Evolutionary conservation across 2,797 vertebrate species (phyloP), one percentile per base, ranked within the genome.

Genomic region (Phrynocephalus vlangalii): DNA sequence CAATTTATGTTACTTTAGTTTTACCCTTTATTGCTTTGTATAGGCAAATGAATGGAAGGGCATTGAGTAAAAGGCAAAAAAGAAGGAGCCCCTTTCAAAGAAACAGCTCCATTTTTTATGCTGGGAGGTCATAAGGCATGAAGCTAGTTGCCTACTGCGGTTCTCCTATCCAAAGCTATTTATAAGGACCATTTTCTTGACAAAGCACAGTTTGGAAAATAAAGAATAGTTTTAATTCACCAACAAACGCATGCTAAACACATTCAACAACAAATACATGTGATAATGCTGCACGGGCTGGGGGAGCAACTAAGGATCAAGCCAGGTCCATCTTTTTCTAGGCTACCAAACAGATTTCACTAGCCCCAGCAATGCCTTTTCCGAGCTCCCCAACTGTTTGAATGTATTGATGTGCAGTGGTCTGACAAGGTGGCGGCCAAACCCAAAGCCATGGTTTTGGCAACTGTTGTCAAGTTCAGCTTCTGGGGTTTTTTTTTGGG

Each of bases 1-100:
- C 98, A 98, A 99, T 99, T 98, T 98, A 99, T 99, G 98, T 98
- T 98, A 98, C 97, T 97, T 97, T 97, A 95, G 95, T 97, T 97
- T 96, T 97, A 91, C 95, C 96, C 96, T 97, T 97, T 96, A 98
- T 98, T 98, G 98, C 96, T 98, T 97, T 97, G 97, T 96, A 97
- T 96, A 97, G 97, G 98, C 96, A 97, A 97, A 97, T 97, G 98
- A 98, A 98, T 97, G 98, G 97, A 98, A 97, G 96, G 96, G 97
- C 96, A 97, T 84, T 94, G 95, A 91, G 95, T 96, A 97, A 97
- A 96, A 56, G 96, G 96, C 96, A 73, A 72, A 72, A 28, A 33
- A 72, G 18, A 98, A 98, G 97, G 96, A 97, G 96, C 96, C 95
- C 97, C 98, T 97, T 97, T 97, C 95, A 96, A 97, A 96, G 60